Evolutionary conservation across 1,140 invertebrate species (phyloP), one percentile per base, ranked within the genome.

Genomic region (Gyrodactylus salaris): DNA sequence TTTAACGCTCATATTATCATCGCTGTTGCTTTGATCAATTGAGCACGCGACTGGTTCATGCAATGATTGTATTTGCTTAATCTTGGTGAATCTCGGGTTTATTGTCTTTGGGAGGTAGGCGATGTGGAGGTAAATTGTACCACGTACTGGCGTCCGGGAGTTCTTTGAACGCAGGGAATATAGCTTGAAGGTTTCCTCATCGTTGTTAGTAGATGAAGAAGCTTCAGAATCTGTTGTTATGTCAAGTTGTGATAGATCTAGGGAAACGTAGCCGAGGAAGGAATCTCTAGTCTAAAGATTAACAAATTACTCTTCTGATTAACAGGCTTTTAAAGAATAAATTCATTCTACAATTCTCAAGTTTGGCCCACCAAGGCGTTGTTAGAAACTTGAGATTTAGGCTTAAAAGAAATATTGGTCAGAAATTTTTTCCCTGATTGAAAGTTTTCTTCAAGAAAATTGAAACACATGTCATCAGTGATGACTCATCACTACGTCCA

Each of bases 231-330:
- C 70, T 24, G 70, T 71, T 24, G 20, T 20, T 71, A 71, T 71
- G 16, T 71, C 70, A 24, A 71, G 24, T 71, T 71, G 70, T 24
- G 70, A 25, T 25, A 71, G 26, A 24, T 71, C 21, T 20, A 71
- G 20, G 20, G 70, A 25, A 1, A 71, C 25, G 1, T 24, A 21
- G 25, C 70, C 70, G 20, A 71, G 25, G 25, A 71, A 71, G 26
- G 21, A 21, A 25, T 71, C 70, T 25, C 70, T 22, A 24, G 70
- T 71, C 70, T 71, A n/a, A 71, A 25, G n/a, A 54, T 54, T 54
- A 54, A 54, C 34, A n/a, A 54, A n/a, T 54, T 54, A 54, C 34
- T 54, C 34, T 16, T n/a, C 34, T 7, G 34, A n/a, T 54, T n/a
- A n/a, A 54, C n/a, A 54, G 34, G 34, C 34, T 54, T 54, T 54